These are phyloP conservation scores for Lagenorhynchus albirostris DNA, from an alignment of 2,113 vertebrate species.

Conservation along the genomic window DNA sequence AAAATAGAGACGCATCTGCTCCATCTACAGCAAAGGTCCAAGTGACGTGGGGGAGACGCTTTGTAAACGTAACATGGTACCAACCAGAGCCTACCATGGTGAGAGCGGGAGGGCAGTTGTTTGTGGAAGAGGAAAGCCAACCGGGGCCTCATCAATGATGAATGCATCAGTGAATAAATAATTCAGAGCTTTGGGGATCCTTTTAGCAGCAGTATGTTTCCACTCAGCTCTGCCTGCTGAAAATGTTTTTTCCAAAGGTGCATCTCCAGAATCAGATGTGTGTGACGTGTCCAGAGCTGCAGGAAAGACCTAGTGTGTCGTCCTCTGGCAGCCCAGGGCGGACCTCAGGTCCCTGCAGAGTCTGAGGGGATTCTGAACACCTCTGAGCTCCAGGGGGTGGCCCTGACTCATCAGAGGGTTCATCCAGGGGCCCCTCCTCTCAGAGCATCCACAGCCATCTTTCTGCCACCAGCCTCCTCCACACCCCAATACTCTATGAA, in stretches of 20 bases:
- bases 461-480: not conserved
- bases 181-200: conserved; percentile 9
- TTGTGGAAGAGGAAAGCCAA: not conserved
- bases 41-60: not conserved
- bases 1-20: not conserved
- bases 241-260: not conserved
- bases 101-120: not conserved
- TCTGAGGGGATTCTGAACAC: not conserved
- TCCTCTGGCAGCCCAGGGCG: not conserved
- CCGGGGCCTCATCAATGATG: not conserved
- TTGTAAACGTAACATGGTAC: not conserved
- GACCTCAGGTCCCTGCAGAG: not conserved
- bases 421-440: not conserved
- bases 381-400: not conserved
- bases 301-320: not conserved
- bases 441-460: accelerated
- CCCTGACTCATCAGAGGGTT: not conserved
- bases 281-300: not conserved
- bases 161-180: not conserved
- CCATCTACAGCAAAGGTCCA: not conserved
- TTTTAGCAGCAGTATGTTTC: conserved; percentile 5
- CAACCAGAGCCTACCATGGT: not conserved
- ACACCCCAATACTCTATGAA: not conserved
- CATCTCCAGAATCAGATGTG: not conserved
- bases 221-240: not conserved